Base-by-base conservation (phyloP, 1,140 invertebrate genomes). In the Lasaia peninsularis region DNA sequence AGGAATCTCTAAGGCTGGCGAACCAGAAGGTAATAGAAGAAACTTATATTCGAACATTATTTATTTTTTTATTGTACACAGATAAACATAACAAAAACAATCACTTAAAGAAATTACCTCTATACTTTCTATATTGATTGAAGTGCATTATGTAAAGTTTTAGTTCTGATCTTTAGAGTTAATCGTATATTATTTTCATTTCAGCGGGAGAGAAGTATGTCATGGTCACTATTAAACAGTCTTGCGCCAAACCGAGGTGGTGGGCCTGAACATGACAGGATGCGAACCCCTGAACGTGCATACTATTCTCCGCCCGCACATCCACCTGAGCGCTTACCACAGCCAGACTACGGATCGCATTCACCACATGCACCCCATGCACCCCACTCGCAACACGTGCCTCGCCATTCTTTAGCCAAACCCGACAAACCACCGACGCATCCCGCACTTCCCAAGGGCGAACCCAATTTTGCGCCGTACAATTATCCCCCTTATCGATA, bases 1-100 rank as follows among this genome's bases (percentile, higher is more conserved):
- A 96, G 79, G 95, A 97, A 88, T 97, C 95, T 52, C 88, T 97
- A 24, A 92, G 94, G 80, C 89, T 95, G 50, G 94, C 94, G 18
- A 93, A 95, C 72, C 94, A 96, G 87, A 96, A 96, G 94, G 95
- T 96, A 76, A 81, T 28, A 7, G 8, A 28, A 28, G 0, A 28
- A 28, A n/a, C n/a, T n/a, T 2, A 5, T 2, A 6, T n/a, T n/a
- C n/a, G n/a, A n/a, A n/a, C n/a, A n/a, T n/a, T n/a, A n/a, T n/a
- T n/a, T n/a, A n/a, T n/a, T n/a, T n/a, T n/a, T n/a, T n/a, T n/a
- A n/a, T n/a, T n/a, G n/a, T n/a, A n/a, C n/a, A n/a, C n/a, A n/a
- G n/a, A n/a, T n/a, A n/a, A n/a, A n/a, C n/a, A n/a, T n/a, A n/a
- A n/a, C n/a, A n/a, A n/a, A n/a, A n/a, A n/a, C n/a, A n/a, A n/a